These are phyloP conservation scores for Aphaenogaster rudis DNA, from an alignment of 1,140 invertebrate genomes.

Conservation along the genomic window DNA sequence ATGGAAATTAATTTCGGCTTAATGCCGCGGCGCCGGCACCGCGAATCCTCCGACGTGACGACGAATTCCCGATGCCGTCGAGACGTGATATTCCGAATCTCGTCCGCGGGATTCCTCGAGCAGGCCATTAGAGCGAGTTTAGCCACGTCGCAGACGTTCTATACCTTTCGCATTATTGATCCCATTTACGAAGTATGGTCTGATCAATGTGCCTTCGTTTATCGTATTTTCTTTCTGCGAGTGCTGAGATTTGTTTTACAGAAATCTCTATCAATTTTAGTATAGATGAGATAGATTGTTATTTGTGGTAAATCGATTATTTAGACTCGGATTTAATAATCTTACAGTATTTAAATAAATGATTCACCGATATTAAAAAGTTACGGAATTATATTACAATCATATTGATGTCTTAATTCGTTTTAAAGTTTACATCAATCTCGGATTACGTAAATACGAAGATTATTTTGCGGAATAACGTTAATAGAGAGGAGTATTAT, in stretches of 20 bases:
- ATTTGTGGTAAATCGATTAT: neutral
- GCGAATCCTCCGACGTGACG: constrained; percentile 63
- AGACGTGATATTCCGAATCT: constrained; percentile 59
- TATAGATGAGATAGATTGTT: neutral
- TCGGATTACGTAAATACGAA: neutral
- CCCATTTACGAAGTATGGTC: neutral
- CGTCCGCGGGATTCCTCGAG: constrained; percentile 39
- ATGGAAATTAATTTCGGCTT: constrained; percentile 82
- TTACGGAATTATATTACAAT: neutral
- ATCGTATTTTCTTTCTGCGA: neutral
- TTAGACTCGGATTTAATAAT: neutral
- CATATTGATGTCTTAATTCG: neutral
- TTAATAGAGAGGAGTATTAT: neutral
- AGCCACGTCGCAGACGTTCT: neutral
- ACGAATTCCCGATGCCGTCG: constrained; percentile 58
- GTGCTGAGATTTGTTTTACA: neutral
- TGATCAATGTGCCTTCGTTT: neutral
- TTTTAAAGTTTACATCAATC: neutral
- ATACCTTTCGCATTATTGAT: constrained; percentile 24
- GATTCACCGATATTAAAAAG: neutral
- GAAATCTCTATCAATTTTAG: neutral
- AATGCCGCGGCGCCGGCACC: constrained; percentile 46
- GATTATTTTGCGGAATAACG: constrained; percentile 6
- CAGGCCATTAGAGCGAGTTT: constrained; percentile 51
- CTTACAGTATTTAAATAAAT: neutral